Percentiles rank a stretch among this genome's conserved stretches.
These are phyloP conservation scores for Lepus americanus DNA, from an alignment of 2,113 vertebrate species.

Conservation along the genomic window DNA sequence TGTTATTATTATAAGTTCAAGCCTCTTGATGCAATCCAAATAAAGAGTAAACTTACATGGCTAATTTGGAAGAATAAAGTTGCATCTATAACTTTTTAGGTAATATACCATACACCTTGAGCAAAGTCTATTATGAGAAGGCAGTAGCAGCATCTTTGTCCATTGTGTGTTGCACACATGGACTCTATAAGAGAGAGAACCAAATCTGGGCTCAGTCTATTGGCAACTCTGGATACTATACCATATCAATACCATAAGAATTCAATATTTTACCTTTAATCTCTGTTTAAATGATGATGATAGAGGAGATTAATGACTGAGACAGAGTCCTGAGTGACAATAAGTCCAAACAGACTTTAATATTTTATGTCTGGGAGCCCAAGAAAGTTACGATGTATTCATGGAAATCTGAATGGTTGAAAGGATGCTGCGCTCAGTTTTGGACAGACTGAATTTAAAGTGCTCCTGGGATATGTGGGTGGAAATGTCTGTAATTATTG, in stretches of 20 bases:
- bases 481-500: not conserved
- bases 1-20: not conserved
- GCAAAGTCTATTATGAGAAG: not conserved
- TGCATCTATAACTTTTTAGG: not conserved
- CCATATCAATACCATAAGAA: not conserved
- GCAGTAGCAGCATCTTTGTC: not conserved
- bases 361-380: not conserved
- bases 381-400: not conserved
- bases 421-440: not conserved
- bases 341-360: not conserved
- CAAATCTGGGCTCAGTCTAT: not conserved
- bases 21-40: not conserved
- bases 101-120: not conserved
- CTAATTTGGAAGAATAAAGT: not conserved
- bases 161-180: not conserved
- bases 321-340: not conserved
- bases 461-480: not conserved
- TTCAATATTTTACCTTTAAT: not conserved
- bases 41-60: not conserved
- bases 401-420: not conserved
- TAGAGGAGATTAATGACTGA: not conserved
- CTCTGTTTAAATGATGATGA: not conserved
- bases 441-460: not conserved
- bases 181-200: not conserved
- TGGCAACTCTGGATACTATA: fast-evolving